phyloP scores from a whole-genome alignment of 2,797 vertebrate species.

The Pseudocheirus occidentalis region DNA sequence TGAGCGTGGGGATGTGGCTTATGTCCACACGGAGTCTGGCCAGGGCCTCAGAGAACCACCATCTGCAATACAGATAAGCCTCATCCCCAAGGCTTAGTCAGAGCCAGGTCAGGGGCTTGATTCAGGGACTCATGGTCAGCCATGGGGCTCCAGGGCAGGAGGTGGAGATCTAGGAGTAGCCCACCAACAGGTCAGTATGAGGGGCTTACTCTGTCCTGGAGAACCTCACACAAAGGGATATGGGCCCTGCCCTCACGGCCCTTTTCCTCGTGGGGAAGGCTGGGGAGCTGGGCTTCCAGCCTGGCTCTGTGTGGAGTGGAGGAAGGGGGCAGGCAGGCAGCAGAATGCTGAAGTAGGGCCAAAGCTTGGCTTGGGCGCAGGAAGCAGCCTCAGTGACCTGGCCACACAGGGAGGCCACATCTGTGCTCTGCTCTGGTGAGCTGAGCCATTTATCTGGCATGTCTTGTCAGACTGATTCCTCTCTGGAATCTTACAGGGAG shows the following conservation, averaged over 20 bases:
- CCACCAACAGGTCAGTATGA: too few species aligned
- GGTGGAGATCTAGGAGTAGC: neutral
- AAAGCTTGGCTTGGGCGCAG: neutral
- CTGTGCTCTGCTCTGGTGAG: neutral
- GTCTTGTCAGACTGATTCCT: neutral
- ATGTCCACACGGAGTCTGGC: neutral
- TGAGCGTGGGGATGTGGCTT: neutral
- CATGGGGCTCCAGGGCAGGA: too few species aligned
- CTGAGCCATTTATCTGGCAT: neutral
- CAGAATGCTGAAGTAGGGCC: neutral
- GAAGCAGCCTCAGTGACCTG: neutral
- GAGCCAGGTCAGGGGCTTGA: neutral
- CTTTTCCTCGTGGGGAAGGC: neutral
- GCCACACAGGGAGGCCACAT: neutral
- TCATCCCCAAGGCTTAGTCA: neutral
- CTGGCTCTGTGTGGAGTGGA: too few species aligned
- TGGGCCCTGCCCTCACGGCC: neutral
- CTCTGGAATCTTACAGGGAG: neutral
- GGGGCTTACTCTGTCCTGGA: too few species aligned
- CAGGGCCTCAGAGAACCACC: neutral
- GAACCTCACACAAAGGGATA: neutral
- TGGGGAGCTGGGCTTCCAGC: too few species aligned
- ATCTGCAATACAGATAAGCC: neutral
- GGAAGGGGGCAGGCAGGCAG: too few species aligned
- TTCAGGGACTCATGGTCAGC: neutral